Base-by-base conservation (phyloP, 2,113 vertebrate species). In the Psittacara wagleri region DNA sequence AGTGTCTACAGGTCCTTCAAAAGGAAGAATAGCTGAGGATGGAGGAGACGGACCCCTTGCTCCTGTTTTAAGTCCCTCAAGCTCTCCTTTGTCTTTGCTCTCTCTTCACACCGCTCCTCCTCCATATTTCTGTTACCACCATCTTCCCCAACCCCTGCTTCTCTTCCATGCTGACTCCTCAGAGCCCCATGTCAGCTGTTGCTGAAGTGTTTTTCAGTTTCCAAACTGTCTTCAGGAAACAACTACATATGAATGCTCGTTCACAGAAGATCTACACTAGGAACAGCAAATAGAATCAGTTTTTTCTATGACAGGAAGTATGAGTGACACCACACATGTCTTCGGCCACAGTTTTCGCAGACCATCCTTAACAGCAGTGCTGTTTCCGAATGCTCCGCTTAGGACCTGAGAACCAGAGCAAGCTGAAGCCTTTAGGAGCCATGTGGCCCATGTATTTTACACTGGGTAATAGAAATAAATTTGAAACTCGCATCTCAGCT, bases 311-410 rank as follows among this genome's bases (percentile, higher is more conserved):
- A 13, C 51, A 39, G 59, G 57, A 84, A 23, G 48, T 2, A 44
- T 4, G 27, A 27, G 54, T 64, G 73, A 41, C 59, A n/a, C 7
- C 13, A 4, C 6, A 27, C 27, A 46, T n/a, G 33, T 10, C 22
- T 64, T 52, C 59, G 55, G 6, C 12, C 22, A 15, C 25, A 39
- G 27, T 16, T 46, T 27, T 10, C 35, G 23, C 17, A 55, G 61
- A 7, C 18, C 5, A 0, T 35, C 8, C 9, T 39, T 24, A 39
- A 3, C 2, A 75, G 41, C 54, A 11, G 17, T 25, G 24, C 22
- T 66, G 43, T 1, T 62, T 59, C 35, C 19, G 17, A 44, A 13
- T 66, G 52, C 37, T 35, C 9, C 11, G 31, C 17, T 52, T 28
- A 16, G 44, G 43, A 20, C 13, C 27, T 28, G 37, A 54, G 46